Evolutionary conservation across 1,140 invertebrate species (phyloP).

Genomic region (Charaxes varanes): DNA sequence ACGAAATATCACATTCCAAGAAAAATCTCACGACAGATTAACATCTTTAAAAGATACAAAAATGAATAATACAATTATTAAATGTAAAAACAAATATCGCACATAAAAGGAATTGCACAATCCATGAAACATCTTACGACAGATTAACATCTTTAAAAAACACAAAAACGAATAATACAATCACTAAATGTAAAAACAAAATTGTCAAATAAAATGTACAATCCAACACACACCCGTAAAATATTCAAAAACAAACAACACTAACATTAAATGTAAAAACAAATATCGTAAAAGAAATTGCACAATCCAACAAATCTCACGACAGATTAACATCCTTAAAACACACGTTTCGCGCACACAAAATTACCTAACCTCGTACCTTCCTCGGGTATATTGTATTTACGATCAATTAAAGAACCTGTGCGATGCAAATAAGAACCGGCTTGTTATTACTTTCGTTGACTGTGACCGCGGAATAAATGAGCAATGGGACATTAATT

Average conservation of each 20-base stretch:
- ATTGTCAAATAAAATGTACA: neutral
- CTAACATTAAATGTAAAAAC: neutral
- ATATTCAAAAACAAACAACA: too few relatives aligned
- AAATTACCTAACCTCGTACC: slow-evolving; percentile 1
- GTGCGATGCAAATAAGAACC: slow-evolving; percentile 36
- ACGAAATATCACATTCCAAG: slow-evolving; percentile 1
- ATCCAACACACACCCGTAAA: too few relatives aligned
- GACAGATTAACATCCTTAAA: neutral
- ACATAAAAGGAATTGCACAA: slow-evolving; percentile 7
- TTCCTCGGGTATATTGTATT: slow-evolving; percentile 28
- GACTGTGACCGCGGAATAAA: slow-evolving; percentile 26
- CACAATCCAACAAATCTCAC: neutral
- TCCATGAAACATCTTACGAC: neutral
- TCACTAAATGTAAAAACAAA: slow-evolving; percentile 2
- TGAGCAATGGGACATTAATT: too few relatives aligned
- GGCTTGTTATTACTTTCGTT: slow-evolving; percentile 53
- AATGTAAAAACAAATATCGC: slow-evolving; percentile 1
- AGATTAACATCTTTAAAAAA: neutral
- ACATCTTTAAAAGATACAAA: too few relatives aligned
- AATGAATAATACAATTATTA: too few relatives aligned
- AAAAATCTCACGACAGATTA: too few relatives aligned
- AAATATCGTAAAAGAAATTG: slow-evolving; percentile 5
- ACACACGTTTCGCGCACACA: neutral
- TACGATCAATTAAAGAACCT: slow-evolving; percentile 34
- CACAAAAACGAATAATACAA: too few relatives aligned